phyloP scores from a whole-genome alignment of 1,140 invertebrate genomes.

The Zaprionus taronus region DNA sequence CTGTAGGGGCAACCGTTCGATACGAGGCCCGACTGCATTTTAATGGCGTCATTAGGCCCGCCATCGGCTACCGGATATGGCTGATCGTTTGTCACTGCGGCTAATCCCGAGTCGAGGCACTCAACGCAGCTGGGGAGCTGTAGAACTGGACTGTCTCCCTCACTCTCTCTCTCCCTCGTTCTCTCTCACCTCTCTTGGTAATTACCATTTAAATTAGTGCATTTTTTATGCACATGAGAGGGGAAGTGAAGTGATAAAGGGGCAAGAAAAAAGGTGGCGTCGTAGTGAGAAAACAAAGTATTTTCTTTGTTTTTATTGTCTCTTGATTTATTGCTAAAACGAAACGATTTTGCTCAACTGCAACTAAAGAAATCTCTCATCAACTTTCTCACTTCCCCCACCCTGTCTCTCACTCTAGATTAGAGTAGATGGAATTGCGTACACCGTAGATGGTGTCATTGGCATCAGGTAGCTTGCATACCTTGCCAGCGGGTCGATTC shows the following conservation, averaged over 20 bases:
- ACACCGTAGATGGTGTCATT: slow-evolving; percentile 70
- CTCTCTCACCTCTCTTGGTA: slow-evolving; percentile 30
- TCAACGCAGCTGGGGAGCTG: not conserved
- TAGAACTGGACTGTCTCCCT: slow-evolving; percentile 5
- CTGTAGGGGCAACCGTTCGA: not conserved
- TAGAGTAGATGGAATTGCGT: slow-evolving; percentile 52
- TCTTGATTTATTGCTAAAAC: slow-evolving; percentile 60
- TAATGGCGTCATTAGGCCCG: slow-evolving; percentile 78
- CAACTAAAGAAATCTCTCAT: not conserved
- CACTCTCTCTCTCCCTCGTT: not conserved
- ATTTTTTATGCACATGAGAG: slow-evolving; percentile 61
- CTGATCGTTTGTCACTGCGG: slow-evolving; percentile 76
- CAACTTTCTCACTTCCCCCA: not conserved
- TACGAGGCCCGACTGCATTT: slow-evolving; percentile 56
- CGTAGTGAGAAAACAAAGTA: slow-evolving; percentile 3
- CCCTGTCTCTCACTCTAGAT: not conserved
- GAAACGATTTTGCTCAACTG: slow-evolving; percentile 50
- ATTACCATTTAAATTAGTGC: slow-evolving; percentile 80
- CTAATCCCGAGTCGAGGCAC: slow-evolving; percentile 41
- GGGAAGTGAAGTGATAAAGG: slow-evolving; percentile 2
- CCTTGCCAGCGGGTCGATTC: slow-evolving; percentile 53
- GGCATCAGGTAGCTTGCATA: slow-evolving; percentile 71
- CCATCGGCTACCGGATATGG: slow-evolving; percentile 77
- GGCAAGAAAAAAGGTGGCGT: not conserved
- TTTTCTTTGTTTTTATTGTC: not conserved